These are phyloP conservation scores for Oophaga sylvatica DNA, from an alignment of 2,797 vertebrate species.

Conservation along the genomic window DNA sequence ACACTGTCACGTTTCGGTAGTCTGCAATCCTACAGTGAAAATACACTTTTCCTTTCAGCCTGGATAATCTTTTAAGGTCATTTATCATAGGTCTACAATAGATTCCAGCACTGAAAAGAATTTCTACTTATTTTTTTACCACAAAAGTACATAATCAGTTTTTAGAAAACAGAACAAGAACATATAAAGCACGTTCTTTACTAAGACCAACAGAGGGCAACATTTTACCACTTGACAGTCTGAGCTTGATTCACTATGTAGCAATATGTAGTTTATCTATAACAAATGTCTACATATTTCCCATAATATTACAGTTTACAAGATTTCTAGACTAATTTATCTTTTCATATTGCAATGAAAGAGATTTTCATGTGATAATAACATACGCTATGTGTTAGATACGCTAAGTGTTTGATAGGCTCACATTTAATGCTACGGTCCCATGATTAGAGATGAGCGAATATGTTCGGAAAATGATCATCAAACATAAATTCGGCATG, in stretches of 20 bases:
- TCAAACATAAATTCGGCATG: no score
- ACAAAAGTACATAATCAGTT: not conserved
- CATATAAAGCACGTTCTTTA: not conserved
- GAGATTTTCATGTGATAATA: no score
- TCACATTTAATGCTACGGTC: no score
- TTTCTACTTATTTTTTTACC: not conserved
- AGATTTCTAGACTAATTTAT: not conserved
- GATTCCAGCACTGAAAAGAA: not conserved
- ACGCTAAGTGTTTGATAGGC: no score
- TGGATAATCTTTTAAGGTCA: not conserved
- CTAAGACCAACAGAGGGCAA: slow-evolving; percentile 7
- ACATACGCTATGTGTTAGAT: no score
- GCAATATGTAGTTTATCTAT: not conserved
- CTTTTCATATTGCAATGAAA: not conserved
- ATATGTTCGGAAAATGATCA: no score
- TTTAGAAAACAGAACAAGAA: not conserved
- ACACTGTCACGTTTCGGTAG: no score
- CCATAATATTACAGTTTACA: not conserved
- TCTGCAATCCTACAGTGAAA: no score
- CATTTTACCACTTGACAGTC: not conserved
- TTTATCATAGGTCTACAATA: not conserved
- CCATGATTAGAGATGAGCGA: no score
- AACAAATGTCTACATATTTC: not conserved
- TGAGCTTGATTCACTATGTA: not conserved
- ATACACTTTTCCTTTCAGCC: no score